A percentile compares a stretch with the other conserved stretches of the same genome.
Evolutionary conservation across 2,888 invertebrate species (phyloP).

Genomic region (Linnaemya tessellans): DNA sequence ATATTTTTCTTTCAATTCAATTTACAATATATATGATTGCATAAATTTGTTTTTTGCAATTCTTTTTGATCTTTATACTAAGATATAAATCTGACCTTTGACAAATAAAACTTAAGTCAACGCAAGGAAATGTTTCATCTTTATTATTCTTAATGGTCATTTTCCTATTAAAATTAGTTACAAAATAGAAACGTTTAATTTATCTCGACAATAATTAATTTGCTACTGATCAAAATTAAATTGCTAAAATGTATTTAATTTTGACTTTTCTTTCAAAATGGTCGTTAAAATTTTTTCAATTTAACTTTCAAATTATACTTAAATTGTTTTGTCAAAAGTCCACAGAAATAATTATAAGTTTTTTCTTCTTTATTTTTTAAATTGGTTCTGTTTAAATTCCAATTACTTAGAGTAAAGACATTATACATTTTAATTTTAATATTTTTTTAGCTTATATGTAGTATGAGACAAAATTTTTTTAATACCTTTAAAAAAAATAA

Average conservation of each 20-base stretch:
- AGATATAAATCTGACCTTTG: background rate
- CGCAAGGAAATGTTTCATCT: too few relatives aligned
- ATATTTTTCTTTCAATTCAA: background rate
- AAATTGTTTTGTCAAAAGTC: too few relatives aligned
- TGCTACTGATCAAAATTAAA: too few relatives aligned
- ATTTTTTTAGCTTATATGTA: constrained; percentile 41
- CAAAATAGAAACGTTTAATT: too few relatives aligned
- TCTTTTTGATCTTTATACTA: constrained; percentile 48
- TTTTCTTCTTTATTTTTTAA: constrained; percentile 17
- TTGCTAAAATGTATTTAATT: too few relatives aligned
- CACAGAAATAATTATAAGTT: constrained; percentile 44
- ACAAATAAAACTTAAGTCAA: too few relatives aligned
- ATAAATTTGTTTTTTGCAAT: constrained; percentile 13
- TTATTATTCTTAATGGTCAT: too few relatives aligned
- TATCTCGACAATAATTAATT: too few relatives aligned
- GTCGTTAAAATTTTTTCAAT: too few relatives aligned
- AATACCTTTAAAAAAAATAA: background rate
- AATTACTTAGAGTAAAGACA: constrained; percentile 50
- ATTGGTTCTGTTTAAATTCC: constrained; percentile 38
- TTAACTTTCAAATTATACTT: too few relatives aligned
- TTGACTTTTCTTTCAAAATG: too few relatives aligned
- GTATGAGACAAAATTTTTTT: constrained; percentile 34
- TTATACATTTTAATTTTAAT: constrained; percentile 16
- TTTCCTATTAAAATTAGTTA: too few relatives aligned
- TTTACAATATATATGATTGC: constrained; percentile 2